Percentiles rank a stretch among this genome's conserved stretches.
phyloP scores from a whole-genome alignment of 2,797 vertebrate genomes.

The Vipera latastei region DNA sequence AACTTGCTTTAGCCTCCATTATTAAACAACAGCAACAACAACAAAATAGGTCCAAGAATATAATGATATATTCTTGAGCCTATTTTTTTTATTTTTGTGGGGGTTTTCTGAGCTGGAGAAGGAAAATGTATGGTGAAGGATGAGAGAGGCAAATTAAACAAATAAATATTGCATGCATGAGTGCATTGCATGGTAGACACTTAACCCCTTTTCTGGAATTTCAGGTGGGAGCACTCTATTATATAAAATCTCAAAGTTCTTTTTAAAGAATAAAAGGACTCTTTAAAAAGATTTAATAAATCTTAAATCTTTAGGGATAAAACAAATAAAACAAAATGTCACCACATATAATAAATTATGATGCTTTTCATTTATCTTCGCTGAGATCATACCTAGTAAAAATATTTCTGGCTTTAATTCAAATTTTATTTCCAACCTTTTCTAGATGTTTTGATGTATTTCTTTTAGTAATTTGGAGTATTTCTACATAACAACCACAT shows the following conservation, averaged over 20 bases:
- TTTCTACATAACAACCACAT: neutral
- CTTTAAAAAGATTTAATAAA: neutral
- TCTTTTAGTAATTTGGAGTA: neutral
- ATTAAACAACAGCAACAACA: neutral
- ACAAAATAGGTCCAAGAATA: neutral
- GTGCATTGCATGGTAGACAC: neutral
- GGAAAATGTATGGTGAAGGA: neutral
- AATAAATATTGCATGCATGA: neutral
- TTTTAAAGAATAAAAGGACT: too few relatives aligned
- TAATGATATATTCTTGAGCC: too few relatives aligned
- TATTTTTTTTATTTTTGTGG: neutral
- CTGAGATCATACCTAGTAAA: neutral
- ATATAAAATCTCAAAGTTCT: neutral
- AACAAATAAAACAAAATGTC: neutral
- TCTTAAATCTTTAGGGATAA: neutral
- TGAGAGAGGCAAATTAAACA: neutral
- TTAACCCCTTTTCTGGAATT: neutral
- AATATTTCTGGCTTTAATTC: neutral
- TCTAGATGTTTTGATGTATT: neutral
- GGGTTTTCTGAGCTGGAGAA: neutral
- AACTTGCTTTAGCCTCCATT: neutral
- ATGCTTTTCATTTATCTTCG: neutral
- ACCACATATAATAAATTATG: neutral
- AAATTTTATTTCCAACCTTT: neutral
- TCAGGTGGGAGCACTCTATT: neutral